These are phyloP conservation scores for Acropora yongei DNA, from an alignment of 64 coral and sea anemone species.

Conservation along the genomic window DNA sequence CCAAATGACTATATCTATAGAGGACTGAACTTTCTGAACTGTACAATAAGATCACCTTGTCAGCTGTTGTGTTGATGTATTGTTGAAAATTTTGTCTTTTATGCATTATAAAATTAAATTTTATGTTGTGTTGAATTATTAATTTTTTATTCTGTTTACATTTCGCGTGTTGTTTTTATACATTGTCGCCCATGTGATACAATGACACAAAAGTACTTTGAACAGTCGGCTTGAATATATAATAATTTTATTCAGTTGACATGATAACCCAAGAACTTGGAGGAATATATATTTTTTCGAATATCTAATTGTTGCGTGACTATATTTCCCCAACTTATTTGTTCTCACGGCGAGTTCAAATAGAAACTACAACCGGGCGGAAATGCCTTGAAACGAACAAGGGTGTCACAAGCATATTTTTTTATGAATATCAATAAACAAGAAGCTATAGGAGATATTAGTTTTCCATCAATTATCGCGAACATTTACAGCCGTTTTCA, in stretches of 20 bases:
- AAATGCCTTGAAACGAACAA: not conserved
- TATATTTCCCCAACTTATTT: not conserved
- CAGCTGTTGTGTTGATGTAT: not conserved
- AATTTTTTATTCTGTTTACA: not conserved
- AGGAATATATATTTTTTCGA: not conserved
- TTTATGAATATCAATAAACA: not conserved
- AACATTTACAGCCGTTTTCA: not conserved
- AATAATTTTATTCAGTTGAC: not conserved
- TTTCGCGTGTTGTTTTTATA: not conserved
- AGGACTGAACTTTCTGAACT: not conserved
- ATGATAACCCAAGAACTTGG: not conserved
- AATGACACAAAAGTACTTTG: not conserved
- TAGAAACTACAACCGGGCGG: not conserved
- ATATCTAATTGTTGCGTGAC: not conserved
- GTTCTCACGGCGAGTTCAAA: not conserved
- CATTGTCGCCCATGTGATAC: not conserved
- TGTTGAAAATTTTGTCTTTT: not conserved
- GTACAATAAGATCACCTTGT: not conserved
- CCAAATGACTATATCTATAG: not conserved
- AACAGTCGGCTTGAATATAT: not conserved
- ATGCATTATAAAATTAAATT: too few relatives aligned
- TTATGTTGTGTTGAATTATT: not conserved
- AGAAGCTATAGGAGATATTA: not conserved
- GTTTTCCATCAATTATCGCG: not conserved
- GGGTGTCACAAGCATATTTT: not conserved